Evolutionary conservation across 2,113 vertebrate species (phyloP), one percentile per base, ranked within the genome.

Genomic region (Apodemus sylvaticus): DNA sequence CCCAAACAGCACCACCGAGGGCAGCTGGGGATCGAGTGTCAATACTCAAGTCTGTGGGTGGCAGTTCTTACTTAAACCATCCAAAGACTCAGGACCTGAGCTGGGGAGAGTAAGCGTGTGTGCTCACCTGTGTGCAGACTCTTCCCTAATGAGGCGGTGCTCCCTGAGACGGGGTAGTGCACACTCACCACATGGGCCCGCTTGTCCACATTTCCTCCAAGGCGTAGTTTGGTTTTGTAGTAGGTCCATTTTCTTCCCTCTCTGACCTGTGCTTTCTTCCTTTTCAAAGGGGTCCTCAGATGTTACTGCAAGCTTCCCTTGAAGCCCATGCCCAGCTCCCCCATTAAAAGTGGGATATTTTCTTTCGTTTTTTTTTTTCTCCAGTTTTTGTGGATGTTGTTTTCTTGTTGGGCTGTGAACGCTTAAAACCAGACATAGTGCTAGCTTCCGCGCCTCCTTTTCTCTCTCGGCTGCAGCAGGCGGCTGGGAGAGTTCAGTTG

Each of bases 261-360:
- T 90, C 74, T 53, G 31, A 16, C 45, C 92, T 55, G 68, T 90
- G n/a, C 66, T 90, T 86, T 45, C 34, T 24, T 85, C 58, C 68
- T 86, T 93, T 94, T 16, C 14, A 20, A 81, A 94, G 70, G 68
- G 90, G 81, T 62, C 16, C 71, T 89, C 77, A 62, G 48, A 66
- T 60, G 13, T 14, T 42, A 6, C 58, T 17, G 2, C 82, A 13
- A 31, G 82, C 58, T 85, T 45, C 45, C 26, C 60, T 66, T 45
- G 36, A 39, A 60, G 34, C 34, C 13, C 16, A 48, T 34, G n/a
- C 79, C 36, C 16, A 4, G 7, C 55, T 83, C 79, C 55, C 55
- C 14, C 24, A 17, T 29, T 26, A 60, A 62, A 29, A 2, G 3
- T 39, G n/a, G 55, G 24, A 1, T 29, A 87, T 77, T 89, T n/a